These are phyloP conservation scores for Acanthiza pusilla DNA, from an alignment of 2,797 vertebrate species.

Conservation along the genomic window DNA sequence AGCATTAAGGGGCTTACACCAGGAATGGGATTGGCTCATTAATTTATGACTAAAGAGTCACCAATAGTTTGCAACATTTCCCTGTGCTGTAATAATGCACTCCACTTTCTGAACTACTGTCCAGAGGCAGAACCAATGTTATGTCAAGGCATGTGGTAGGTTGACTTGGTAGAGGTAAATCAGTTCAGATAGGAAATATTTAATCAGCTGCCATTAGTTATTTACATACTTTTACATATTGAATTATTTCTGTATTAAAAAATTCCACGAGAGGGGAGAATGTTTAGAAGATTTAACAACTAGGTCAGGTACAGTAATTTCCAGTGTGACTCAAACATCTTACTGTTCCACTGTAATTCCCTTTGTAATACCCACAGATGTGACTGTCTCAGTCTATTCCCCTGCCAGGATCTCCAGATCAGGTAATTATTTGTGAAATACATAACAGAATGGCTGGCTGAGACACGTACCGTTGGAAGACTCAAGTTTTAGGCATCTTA, in stretches of 20 bases:
- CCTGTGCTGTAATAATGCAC: neutral
- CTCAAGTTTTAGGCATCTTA: neutral
- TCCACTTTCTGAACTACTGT: neutral
- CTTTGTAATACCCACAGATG: neutral
- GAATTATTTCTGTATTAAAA: neutral
- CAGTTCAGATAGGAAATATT: neutral
- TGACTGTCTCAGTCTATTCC: neutral
- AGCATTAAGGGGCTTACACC: neutral
- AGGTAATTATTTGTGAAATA: neutral
- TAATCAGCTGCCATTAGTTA: neutral
- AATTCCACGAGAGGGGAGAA: neutral
- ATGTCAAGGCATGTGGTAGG: neutral
- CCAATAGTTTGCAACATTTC: neutral
- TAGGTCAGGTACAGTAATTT: neutral
- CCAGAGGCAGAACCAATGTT: neutral
- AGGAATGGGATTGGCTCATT: neutral
- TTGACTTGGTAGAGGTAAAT: neutral
- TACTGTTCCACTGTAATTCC: neutral
- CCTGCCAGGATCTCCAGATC: neutral
- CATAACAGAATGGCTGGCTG: neutral
- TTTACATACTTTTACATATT: neutral
- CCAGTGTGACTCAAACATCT: rapidly evolving
- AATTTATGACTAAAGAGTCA: neutral
- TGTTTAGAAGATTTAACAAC: neutral
- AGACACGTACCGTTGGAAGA: neutral